These are phyloP conservation scores for Eupithecia vulgata DNA, from an alignment of 2,888 invertebrate species.

Conservation along the genomic window DNA sequence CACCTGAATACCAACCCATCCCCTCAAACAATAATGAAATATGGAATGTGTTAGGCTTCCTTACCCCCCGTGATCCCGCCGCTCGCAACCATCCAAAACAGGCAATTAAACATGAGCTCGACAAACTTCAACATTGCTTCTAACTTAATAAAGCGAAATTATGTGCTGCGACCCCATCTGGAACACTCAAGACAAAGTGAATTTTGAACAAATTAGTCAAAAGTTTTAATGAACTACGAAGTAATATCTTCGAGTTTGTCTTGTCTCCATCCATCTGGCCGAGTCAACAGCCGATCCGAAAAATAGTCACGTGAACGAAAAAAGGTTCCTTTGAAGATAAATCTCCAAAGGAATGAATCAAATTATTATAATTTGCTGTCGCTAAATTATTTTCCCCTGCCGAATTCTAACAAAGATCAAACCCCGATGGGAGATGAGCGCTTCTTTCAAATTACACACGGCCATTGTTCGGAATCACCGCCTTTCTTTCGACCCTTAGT, in stretches of 20 bases:
- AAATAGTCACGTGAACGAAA: conserved; percentile 38
- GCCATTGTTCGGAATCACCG: conserved; percentile 55
- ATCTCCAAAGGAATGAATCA: conserved; percentile 42
- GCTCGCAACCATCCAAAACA: conserved; percentile 63
- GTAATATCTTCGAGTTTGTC: conserved; percentile 57
- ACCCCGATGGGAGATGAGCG: conserved; percentile 46
- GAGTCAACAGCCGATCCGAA: conserved; percentile 38
- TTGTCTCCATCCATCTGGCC: conserved; percentile 48
- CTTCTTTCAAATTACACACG: conserved; percentile 59
- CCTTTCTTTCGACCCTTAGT: conserved; percentile 46
- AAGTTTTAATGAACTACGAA: conserved; percentile 73
- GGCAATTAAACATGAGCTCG: conserved; percentile 72
- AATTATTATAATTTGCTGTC: conserved; percentile 50
- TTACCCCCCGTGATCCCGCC: conserved; percentile 57
- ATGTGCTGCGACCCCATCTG: conserved; percentile 77
- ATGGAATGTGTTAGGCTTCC: conserved; percentile 41
- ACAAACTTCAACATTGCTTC: conserved; percentile 73
- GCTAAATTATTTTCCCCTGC: conserved; percentile 43
- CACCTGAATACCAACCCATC: conserved; percentile 13
- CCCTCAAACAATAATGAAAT: conserved; percentile 36
- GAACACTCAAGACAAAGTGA: conserved; percentile 74
- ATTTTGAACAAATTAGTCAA: conserved; percentile 79
- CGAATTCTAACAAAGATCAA: conserved; percentile 48
- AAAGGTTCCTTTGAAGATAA: conserved; percentile 43
- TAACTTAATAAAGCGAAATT: conserved; percentile 79